These are phyloP conservation scores for Saturnia pavonia DNA, from an alignment of 2,888 invertebrate genomes.

Conservation along the genomic window DNA sequence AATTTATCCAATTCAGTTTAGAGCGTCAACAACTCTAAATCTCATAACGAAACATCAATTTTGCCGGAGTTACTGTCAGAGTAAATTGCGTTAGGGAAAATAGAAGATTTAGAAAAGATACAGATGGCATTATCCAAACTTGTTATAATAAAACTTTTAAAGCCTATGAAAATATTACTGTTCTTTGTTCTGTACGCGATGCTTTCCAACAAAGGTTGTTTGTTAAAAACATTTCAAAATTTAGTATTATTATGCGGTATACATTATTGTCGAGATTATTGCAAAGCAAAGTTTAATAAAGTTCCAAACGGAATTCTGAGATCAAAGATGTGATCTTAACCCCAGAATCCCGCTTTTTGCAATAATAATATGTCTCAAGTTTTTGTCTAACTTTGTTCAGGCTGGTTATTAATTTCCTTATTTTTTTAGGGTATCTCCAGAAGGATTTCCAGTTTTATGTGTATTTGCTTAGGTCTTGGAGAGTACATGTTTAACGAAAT, in stretches of 20 bases:
- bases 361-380: conserved; percentile 11
- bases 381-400: conserved; percentile 6
- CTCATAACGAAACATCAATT: not conserved
- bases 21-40: not conserved
- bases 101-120: not conserved
- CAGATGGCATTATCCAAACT: not conserved
- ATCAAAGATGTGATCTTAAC: not conserved
- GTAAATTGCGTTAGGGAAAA: not conserved
- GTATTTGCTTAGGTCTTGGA: conserved; percentile 17
- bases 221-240: not conserved
- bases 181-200: conserved; percentile 6
- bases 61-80: not conserved
- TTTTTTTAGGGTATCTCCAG: conserved; percentile 15
- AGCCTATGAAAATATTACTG: conserved; percentile 40
- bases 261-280: not conserved
- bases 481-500: conserved; percentile 20
- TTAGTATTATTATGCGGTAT: not conserved
- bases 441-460: conserved; percentile 16
- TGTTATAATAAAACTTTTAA: conserved; percentile 49
- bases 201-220: not conserved
- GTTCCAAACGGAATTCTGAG: not conserved
- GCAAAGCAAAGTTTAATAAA: not conserved
- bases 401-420: conserved; percentile 20
- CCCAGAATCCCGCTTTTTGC: not conserved
- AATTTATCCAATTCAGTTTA: not conserved